phyloP scores from a whole-genome alignment of 2,888 invertebrate genomes.

The Miltochrista miniata region DNA sequence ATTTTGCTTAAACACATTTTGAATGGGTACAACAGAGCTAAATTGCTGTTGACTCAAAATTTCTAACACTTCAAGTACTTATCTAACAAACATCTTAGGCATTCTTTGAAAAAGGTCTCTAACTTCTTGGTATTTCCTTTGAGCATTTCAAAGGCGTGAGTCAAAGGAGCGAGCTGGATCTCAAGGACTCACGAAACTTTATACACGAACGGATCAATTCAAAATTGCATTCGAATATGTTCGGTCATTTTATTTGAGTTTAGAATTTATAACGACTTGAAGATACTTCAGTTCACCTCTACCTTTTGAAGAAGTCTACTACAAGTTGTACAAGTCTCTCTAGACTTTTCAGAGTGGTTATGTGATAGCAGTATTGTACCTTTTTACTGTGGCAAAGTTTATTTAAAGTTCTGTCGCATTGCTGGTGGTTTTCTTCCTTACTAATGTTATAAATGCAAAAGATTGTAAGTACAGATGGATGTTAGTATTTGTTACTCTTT shows the following conservation, averaged over 20 bases:
- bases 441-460: too few species aligned
- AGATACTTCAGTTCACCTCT: neutral
- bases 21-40: slow-evolving; percentile 9
- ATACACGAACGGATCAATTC: slow-evolving; percentile 16
- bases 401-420: too few species aligned
- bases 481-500: too few species aligned
- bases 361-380: too few species aligned
- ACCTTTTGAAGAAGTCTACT: neutral
- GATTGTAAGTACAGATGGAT: too few species aligned
- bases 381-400: too few species aligned
- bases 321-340: too few species aligned
- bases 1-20: too few species aligned
- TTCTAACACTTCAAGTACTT: slow-evolving; percentile 14
- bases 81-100: slow-evolving; percentile 17
- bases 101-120: slow-evolving; percentile 23
- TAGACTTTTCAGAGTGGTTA: neutral
- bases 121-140: slow-evolving; percentile 34
- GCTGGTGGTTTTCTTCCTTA: too few species aligned
- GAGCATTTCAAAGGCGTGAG: slow-evolving; percentile 30
- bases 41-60: slow-evolving; percentile 22
- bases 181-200: slow-evolving; percentile 27
- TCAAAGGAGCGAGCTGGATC: slow-evolving; percentile 29
- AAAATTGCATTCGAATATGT: slow-evolving; percentile 5
- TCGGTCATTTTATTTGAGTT: neutral
- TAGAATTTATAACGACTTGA: neutral